Conservation (phyloP, 2,113 vertebrate genomes). For the Heteronetta atricapilla region DNA sequence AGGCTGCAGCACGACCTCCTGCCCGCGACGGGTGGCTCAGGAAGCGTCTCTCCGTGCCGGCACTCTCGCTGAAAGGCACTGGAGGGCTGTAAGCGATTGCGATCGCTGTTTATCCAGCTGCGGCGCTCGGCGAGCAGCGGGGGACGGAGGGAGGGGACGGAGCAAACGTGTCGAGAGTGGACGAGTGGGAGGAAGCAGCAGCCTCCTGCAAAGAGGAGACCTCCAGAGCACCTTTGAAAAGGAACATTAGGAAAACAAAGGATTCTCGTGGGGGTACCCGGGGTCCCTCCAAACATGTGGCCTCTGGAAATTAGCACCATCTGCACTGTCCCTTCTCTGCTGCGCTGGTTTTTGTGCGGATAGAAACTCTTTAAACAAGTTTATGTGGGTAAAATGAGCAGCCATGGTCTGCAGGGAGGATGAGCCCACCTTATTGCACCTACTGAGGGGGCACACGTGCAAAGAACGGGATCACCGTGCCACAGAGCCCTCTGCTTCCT, state of each 20-base stretch:
- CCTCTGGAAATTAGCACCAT: constrained; percentile 47
- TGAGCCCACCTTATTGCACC: background rate
- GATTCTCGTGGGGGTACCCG: background rate
- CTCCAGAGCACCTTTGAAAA: constrained; percentile 56
- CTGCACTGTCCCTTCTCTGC: constrained; percentile 8
- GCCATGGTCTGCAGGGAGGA: background rate
- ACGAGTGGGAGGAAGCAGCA: constrained; percentile 38
- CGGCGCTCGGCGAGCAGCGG: background rate
- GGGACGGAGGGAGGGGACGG: background rate
- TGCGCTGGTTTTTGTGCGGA: background rate
- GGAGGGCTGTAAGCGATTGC: background rate
- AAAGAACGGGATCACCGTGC: background rate
- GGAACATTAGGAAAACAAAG: constrained; percentile 47
- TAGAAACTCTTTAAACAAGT: background rate
- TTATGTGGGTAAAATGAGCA: background rate
- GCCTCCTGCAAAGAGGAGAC: constrained; percentile 49
- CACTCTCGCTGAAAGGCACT: background rate
- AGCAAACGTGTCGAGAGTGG: constrained; percentile 12
- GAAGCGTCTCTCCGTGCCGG: background rate
- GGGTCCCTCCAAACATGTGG: constrained; percentile 26
- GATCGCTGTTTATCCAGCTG: constrained; percentile 54
- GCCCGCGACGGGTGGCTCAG: background rate
- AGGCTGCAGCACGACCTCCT: background rate
- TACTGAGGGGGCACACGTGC: background rate
- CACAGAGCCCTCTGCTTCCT: background rate